These are phyloP conservation scores for Lasius fuliginosus DNA, from an alignment of 2,888 invertebrate species.

Conservation along the genomic window DNA sequence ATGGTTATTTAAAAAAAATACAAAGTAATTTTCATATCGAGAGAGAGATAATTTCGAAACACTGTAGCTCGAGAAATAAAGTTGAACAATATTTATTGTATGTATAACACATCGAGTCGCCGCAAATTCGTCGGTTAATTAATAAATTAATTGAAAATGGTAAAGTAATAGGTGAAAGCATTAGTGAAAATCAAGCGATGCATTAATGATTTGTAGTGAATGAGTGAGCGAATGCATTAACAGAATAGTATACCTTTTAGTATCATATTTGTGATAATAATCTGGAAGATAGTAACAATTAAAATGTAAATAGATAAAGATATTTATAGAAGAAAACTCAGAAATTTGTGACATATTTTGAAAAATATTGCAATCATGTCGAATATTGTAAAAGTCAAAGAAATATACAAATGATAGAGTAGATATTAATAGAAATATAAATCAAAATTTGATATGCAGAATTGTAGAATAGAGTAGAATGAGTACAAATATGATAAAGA, in stretches of 20 bases:
- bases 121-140: conserved; percentile 9
- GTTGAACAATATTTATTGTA: conserved; percentile 1
- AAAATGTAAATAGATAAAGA: conserved; percentile 16
- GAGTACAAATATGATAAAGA: conserved; percentile 31
- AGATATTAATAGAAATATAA: conserved; percentile 4
- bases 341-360: conserved; percentile 34
- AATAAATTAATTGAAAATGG: conserved; percentile 31
- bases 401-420: conserved; percentile 25
- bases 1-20: conserved; percentile 21
- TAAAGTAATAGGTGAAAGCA: conserved; percentile 29
- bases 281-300: conserved; percentile 28
- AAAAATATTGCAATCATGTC: conserved; percentile 35
- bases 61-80: neutral
- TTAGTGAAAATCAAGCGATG: conserved; percentile 29
- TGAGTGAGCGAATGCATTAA: conserved; percentile 18
- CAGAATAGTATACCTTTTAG: conserved; percentile 27
- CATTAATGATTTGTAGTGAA: conserved; percentile 26
- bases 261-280: conserved; percentile 45
- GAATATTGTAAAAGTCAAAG: conserved; percentile 41
- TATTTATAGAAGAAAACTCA: conserved; percentile 26
- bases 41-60: neutral
- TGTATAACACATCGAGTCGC: conserved; percentile 43
- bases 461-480: neutral
- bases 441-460: conserved; percentile 13
- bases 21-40: neutral